Base-by-base conservation (phyloP, 2,888 invertebrate species). In the Tuta absoluta region DNA sequence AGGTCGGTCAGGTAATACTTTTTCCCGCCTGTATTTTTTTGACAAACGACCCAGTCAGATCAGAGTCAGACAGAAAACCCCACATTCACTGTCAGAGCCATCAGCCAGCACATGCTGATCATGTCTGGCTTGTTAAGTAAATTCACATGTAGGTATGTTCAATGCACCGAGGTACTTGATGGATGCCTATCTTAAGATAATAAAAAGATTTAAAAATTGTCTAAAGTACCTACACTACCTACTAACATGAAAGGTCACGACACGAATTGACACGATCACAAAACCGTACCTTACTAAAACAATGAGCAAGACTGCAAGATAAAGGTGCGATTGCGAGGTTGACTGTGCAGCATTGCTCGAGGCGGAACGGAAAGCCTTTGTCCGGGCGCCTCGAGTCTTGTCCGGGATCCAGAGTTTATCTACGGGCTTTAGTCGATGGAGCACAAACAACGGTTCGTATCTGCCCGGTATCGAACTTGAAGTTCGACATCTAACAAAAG, bases 331-430 rank as follows among this genome's bases (percentile, higher is more conserved):
- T 21, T 21, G 49, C 11, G 19, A 49, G 17, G 19, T 49, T 12
- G 21, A 21, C 19, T 17, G 17, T 19, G 21, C 11, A 19, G 21
- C 21, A 19, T 49, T 21, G 49, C 49, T 49, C 8, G 21, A 19
- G 49, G 49, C 49, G 49, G 37, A n/a, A n/a, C 49, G 49, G 45
- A 45, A 49, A 19, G 21, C 49, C 10, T 49, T 49, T 49, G 49
- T 49, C 49, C 49, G 49, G 49, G 4, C 3, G n/a, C 45, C 4
- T 45, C 45, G n/a, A n/a, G 17, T 4, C 45, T 41, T n/a, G 8
- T 33, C 33, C 33, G 33, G 33, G 10, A 33, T 45, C n/a, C 45
- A 4, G 45, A n/a, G 45, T 45, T 41, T 45, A 45, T 45, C 45
- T 45, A n/a, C 41, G 2, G n/a, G 8, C 41, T 41, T 1, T 0